Evolutionary conservation across 1,140 invertebrate species (phyloP).

Genomic region (Procambarus clarkii): DNA sequence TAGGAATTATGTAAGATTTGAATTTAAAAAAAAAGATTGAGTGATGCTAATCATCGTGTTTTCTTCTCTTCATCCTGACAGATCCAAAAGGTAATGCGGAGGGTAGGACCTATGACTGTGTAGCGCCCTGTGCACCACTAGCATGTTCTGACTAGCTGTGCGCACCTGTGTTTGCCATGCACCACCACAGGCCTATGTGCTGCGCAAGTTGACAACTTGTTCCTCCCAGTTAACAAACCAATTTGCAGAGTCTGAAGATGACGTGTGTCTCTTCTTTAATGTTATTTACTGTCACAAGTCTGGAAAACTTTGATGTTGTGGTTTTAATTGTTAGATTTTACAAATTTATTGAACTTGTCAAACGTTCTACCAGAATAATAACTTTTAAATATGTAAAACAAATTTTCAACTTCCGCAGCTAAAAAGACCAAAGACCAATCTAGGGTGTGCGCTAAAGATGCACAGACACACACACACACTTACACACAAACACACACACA

Average conservation of each 20-base stretch:
- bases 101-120: neutral
- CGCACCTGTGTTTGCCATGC: neutral
- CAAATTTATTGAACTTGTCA: too few species aligned
- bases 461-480: neutral
- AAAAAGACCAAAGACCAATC: neutral
- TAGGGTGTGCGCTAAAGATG: neutral
- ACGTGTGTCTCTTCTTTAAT: too few species aligned
- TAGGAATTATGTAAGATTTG: neutral
- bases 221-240: neutral
- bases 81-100: conserved; percentile 31
- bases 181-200: neutral
- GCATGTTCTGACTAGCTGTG: neutral
- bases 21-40: neutral
- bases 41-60: conserved; percentile 15
- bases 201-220: neutral
- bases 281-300: too few species aligned
- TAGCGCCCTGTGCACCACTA: conserved; percentile 14
- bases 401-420: neutral
- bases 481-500: neutral
- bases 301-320: too few species aligned
- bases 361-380: too few species aligned
- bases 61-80: conserved; percentile 37
- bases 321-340: too few species aligned
- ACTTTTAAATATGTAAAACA: neutral
- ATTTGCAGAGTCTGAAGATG: too few species aligned